These are phyloP conservation scores for Pelvicachromis taeniatus DNA, from an alignment of 2,113 vertebrate species.

Conservation along the genomic window DNA sequence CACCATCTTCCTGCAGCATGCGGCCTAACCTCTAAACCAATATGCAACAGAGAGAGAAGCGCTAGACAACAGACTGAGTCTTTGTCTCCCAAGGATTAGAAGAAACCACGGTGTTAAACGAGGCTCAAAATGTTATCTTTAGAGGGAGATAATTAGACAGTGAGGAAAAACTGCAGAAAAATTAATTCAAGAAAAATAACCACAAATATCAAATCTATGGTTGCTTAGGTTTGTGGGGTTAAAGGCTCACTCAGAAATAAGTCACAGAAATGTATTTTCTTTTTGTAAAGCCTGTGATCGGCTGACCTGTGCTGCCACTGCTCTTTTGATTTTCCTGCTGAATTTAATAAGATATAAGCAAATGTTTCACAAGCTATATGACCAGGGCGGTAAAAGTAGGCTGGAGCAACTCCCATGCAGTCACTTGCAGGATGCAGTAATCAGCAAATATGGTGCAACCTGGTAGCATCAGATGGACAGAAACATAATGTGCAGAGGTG, in stretches of 20 bases:
- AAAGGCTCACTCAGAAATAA: background rate
- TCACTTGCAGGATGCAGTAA: background rate
- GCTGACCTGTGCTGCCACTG: background rate
- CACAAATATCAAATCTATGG: background rate
- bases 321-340: background rate
- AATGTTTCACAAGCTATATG: background rate
- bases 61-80: background rate
- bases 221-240: background rate
- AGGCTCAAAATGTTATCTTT: slow-evolving; percentile 5
- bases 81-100: background rate
- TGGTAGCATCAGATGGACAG: background rate
- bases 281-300: background rate
- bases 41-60: slow-evolving; percentile 41
- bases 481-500: background rate
- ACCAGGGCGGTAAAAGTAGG: background rate
- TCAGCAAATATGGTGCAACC: background rate
- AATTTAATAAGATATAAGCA: background rate
- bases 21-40: background rate
- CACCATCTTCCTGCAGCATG: background rate
- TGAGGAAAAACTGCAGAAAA: background rate
- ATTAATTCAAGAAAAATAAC: background rate
- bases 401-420: background rate
- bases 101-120: slow-evolving; percentile 5
- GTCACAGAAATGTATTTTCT: background rate
- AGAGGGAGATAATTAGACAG: slow-evolving; percentile 35